phyloP scores from a whole-genome alignment of 2,113 vertebrate genomes.

The Scolopax mira region DNA sequence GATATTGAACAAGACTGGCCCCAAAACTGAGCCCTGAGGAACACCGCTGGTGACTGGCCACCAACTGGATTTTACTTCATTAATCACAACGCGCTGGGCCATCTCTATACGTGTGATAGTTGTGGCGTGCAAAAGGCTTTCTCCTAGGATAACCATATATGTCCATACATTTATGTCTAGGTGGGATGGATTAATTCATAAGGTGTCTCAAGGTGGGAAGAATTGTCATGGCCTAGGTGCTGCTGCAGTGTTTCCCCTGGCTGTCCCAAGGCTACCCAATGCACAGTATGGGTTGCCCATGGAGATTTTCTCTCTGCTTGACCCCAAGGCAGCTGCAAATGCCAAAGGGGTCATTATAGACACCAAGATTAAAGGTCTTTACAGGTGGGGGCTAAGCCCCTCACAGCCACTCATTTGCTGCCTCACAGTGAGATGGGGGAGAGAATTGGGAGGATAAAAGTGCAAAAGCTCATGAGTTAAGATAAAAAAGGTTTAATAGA shows the following conservation, averaged over 20 bases:
- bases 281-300: accelerated
- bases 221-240: neutral
- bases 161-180: neutral
- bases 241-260: neutral
- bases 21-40: no score
- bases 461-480: neutral
- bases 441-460: neutral
- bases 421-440: neutral
- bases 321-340: neutral
- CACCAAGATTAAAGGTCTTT: neutral
- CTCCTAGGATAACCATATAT: accelerated
- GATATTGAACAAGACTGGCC: no score
- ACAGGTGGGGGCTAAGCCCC: neutral
- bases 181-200: neutral
- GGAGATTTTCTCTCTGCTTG: neutral
- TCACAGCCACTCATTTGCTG: accelerated
- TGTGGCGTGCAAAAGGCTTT: neutral
- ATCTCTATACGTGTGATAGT: neutral
- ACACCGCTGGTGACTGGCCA: no score
- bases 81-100: no score
- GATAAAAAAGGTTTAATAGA: neutral
- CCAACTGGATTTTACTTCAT: no score
- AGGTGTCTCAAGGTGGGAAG: neutral
- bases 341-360: neutral
- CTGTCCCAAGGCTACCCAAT: neutral